phyloP scores from a whole-genome alignment of 2,888 invertebrate species.

The Dryobotodes eremita region DNA sequence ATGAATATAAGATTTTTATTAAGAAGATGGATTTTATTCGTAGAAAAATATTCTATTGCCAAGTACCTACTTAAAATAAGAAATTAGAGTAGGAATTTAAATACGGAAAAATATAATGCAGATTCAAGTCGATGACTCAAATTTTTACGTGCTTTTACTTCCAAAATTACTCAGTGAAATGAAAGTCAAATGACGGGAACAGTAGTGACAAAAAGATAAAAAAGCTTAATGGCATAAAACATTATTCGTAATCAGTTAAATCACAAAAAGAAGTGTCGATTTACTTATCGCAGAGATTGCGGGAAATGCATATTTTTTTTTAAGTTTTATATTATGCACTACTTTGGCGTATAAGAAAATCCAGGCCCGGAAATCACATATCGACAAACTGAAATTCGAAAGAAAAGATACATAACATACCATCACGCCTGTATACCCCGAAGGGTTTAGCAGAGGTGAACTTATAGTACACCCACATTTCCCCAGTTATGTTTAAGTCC shows the following conservation, averaged over 20 bases:
- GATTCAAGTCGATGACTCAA: no score
- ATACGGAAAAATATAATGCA: no score
- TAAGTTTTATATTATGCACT: no score
- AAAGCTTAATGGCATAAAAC: background rate
- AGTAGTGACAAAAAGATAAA: background rate
- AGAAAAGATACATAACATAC: background rate
- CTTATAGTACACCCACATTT: no score
- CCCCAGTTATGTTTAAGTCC: no score
- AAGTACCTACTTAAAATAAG: background rate
- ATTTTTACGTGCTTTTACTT: background rate
- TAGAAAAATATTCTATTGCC: background rate
- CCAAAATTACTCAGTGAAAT: conserved; percentile 5
- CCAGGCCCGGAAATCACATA: background rate
- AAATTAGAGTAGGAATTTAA: background rate
- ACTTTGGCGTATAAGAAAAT: no score
- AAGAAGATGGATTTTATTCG: background rate
- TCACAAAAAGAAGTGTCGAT: background rate
- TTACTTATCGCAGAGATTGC: background rate
- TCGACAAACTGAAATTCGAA: background rate
- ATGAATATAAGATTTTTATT: background rate
- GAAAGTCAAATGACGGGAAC: background rate
- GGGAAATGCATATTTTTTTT: background rate
- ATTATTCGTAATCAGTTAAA: background rate
- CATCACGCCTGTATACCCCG: no score
- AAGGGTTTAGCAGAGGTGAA: no score